These are phyloP conservation scores for Okamejei kenojei DNA, from an alignment of 2,797 vertebrate species.

Conservation along the genomic window DNA sequence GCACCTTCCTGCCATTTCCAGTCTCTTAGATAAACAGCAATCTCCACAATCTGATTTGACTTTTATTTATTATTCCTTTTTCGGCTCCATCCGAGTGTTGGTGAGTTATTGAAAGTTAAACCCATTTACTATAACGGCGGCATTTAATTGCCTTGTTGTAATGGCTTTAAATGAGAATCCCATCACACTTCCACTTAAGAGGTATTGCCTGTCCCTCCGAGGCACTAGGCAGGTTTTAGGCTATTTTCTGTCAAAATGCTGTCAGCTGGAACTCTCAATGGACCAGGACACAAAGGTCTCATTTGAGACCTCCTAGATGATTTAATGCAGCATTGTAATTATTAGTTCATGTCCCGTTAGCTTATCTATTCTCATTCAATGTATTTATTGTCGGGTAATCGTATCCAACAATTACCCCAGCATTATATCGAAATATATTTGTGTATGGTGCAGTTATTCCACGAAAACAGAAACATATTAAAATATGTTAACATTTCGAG, in stretches of 20 bases:
- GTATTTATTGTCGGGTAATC: conserved; percentile 60
- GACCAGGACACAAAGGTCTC: conserved; percentile 61
- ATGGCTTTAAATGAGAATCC: conserved; percentile 64
- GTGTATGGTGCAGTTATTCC: not conserved
- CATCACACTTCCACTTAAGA: conserved; percentile 56
- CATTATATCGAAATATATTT: conserved; percentile 17
- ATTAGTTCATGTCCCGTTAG: conserved; percentile 51
- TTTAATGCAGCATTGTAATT: conserved; percentile 65
- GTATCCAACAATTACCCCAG: conserved; percentile 48
- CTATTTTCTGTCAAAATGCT: conserved; percentile 62
- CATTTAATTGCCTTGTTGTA: conserved; percentile 62
- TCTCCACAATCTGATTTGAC: conserved; percentile 41
- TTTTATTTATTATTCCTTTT: not conserved
- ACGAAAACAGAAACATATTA: not conserved
- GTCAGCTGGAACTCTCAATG: conserved; percentile 60
- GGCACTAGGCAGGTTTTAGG: conserved; percentile 54
- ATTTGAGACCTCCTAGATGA: conserved; percentile 49
- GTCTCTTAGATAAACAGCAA: conserved; percentile 41
- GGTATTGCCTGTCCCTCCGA: conserved; percentile 53
- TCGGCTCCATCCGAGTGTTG: conserved; percentile 7
- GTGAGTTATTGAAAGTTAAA: conserved; percentile 60
- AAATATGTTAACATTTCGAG: not conserved
- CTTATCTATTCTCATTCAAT: conserved; percentile 64
- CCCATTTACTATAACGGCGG: conserved; percentile 56
- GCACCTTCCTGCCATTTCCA: not conserved